Percentiles rank a stretch among this genome's conserved stretches.
phyloP scores from a whole-genome alignment of 1,140 invertebrate genomes.

The Lepidurus packardi region DNA sequence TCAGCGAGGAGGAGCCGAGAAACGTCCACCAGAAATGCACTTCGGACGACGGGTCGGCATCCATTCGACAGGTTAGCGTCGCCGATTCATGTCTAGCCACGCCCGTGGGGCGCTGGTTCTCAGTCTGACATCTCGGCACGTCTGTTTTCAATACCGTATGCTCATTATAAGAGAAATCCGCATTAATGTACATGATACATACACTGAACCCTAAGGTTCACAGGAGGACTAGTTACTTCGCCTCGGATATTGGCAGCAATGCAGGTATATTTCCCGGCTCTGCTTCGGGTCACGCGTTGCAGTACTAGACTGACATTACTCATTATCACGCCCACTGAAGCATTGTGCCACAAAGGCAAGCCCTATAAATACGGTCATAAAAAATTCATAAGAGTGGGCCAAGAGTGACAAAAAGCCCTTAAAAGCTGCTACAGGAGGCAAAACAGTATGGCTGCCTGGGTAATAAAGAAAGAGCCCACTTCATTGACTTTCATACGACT shows the following conservation, averaged over 20 bases:
- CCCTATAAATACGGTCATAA: conserved; percentile 27
- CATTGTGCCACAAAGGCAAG: conserved; percentile 33
- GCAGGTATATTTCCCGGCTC: conserved; percentile 41
- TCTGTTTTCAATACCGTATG: conserved; percentile 50
- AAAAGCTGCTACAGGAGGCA: neutral
- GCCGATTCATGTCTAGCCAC: conserved; percentile 79
- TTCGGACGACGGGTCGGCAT: conserved; percentile 64
- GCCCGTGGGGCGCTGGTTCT: conserved; percentile 66
- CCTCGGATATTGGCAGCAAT: conserved; percentile 41
- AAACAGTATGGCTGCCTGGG: neutral
- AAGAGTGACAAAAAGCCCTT: neutral
- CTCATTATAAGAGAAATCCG: neutral
- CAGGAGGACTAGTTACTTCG: conserved; percentile 48
- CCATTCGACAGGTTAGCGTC: conserved; percentile 71
- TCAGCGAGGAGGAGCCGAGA: conserved; percentile 33
- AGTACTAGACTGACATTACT: conserved; percentile 42
- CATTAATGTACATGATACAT: conserved; percentile 44
- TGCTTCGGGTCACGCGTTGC: conserved; percentile 37
- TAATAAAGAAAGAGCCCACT: neutral
- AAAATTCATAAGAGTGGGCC: neutral
- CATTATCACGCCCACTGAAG: conserved; percentile 41
- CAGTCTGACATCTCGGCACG: conserved; percentile 69
- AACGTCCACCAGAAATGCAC: conserved; percentile 38
- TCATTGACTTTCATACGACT: conserved; percentile 10
- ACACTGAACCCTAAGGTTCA: conserved; percentile 75